Percentiles rank a stretch among this genome's conserved stretches.
These are phyloP conservation scores for Riparia riparia DNA, from an alignment of 2,113 vertebrate species.

Conservation along the genomic window DNA sequence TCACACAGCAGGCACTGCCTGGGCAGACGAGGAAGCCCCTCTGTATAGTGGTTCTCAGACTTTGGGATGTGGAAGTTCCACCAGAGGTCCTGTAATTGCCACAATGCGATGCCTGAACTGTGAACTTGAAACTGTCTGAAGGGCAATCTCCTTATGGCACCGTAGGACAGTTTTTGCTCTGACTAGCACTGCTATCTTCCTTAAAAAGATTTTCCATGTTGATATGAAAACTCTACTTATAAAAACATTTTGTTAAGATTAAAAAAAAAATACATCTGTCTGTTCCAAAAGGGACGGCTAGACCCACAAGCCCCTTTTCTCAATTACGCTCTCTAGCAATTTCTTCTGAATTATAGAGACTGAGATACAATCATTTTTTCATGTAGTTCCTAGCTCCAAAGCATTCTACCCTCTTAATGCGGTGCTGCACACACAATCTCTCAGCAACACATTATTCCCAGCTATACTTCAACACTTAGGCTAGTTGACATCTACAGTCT, in stretches of 20 bases:
- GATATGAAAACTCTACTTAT: neutral
- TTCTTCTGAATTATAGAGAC: neutral
- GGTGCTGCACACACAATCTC: neutral
- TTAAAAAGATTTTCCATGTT: neutral
- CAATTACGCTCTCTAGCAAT: neutral
- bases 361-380: neutral
- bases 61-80: neutral
- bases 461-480: neutral
- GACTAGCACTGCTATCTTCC: neutral
- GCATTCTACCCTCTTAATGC: neutral
- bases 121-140: neutral
- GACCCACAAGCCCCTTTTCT: neutral
- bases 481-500: neutral
- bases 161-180: neutral
- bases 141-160: neutral
- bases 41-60: neutral
- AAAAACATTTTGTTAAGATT: neutral
- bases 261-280: neutral
- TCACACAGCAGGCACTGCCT: neutral
- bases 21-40: neutral
- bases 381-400: neutral
- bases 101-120: neutral
- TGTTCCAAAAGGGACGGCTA: neutral
- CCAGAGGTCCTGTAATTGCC: slow-evolving; percentile 6
- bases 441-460: neutral